A percentile compares a stretch with the other conserved stretches of the same genome.
These are phyloP conservation scores for Sturnira hondurensis DNA, from an alignment of 2,113 vertebrate species.

Conservation along the genomic window DNA sequence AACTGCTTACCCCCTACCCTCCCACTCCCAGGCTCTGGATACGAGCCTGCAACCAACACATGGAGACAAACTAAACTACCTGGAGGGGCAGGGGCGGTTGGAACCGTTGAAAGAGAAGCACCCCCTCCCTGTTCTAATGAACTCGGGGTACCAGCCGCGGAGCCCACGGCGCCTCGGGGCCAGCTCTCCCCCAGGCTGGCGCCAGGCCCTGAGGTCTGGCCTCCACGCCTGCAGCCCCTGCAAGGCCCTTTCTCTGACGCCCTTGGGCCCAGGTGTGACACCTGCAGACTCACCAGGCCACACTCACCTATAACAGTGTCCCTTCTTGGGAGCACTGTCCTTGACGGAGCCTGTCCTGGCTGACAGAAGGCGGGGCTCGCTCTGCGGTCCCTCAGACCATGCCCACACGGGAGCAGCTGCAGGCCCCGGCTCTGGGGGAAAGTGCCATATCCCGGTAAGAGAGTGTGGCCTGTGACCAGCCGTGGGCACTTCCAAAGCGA, in stretches of 20 bases:
- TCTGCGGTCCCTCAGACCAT: fast-evolving
- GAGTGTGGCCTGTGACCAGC: neutral
- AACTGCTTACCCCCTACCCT: neutral
- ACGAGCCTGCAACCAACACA: fast-evolving
- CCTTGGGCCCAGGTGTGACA: neutral
- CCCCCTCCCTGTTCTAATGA: neutral
- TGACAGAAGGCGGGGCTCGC: fast-evolving
- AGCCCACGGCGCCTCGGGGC: fast-evolving
- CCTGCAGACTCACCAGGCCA: too few relatives aligned
- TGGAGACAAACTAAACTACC: neutral
- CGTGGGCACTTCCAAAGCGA: neutral
- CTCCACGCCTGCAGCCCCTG: fast-evolving
- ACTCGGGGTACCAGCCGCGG: neutral
- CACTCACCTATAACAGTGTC: fast-evolving
- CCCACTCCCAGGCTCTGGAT: neutral
- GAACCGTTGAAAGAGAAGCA: neutral
- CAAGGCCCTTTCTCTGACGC: neutral
- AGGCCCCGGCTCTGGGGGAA: neutral
- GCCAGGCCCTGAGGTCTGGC: neutral
- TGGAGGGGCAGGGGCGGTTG: too few relatives aligned
- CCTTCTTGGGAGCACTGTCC: fast-evolving
- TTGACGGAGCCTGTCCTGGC: fast-evolving
- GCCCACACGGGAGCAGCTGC: neutral
- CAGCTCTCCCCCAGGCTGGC: neutral
- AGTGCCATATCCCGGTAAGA: fast-evolving